Evolutionary conservation across 2,888 invertebrate genomes (phyloP), one percentile per base, ranked within the genome.

Genomic region (Himalopsyche anomala): DNA sequence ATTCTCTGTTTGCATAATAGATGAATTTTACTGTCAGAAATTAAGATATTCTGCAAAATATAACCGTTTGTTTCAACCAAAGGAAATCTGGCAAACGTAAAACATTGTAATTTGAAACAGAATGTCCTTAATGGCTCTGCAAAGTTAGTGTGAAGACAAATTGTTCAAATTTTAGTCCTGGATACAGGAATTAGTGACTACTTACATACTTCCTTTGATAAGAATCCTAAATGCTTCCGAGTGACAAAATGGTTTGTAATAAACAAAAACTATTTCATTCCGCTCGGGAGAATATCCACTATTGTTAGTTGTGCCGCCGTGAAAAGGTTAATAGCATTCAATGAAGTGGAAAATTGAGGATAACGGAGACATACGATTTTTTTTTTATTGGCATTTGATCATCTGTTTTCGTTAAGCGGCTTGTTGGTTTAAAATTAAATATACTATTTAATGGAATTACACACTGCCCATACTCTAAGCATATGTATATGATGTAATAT

Each of bases 261-360:
- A 62, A 62, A 62, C 62, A 62, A n/a, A 28, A 62, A 62, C 62
- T 62, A 62, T 62, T 62, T 62, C 62, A 62, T 62, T 62, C 62
- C 62, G 19, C 28, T 19, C 28, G 62, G 8, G 19, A 62, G 51
- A 51, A 51, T 51, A 8, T 3, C 15, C 51, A 51, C 51, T 51
- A 15, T 15, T 15, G 51, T 51, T 12, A 51, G 15, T 15, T 8
- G 51, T 51, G 51, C 51, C 51, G 51, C 3, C 51, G 12, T 15
- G 5, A 51, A 51, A 15, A 15, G 51, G 51, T 51, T 51, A 51
- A 51, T 51, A 51, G 5, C 51, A 51, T 15, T 5, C 51, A 51
- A 51, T 51, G 51, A 51, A 51, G 51, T 51, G 51, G 8, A 12
- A 3, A 51, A 51, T 12, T 15, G 15, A 51, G 51, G 51, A 51